phyloP scores from a whole-genome alignment of 2,113 vertebrate species.

The Alouatta palliata region DNA sequence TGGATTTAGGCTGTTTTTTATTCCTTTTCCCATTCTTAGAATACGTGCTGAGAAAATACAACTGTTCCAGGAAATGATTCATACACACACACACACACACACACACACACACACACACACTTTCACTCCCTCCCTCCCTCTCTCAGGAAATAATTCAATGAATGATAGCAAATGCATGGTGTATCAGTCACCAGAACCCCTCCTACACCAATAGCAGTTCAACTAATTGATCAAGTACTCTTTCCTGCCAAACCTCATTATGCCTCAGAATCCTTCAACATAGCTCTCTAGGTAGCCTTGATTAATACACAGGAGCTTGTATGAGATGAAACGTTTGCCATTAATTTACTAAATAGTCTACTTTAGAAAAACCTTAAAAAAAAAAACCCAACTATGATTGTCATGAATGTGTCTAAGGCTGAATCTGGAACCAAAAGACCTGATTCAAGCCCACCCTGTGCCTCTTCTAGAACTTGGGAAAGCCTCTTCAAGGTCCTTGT shows the following conservation, averaged over 20 bases:
- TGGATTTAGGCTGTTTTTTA: neutral
- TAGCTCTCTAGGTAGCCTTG: neutral
- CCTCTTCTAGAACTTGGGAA: neutral
- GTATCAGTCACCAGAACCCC: neutral
- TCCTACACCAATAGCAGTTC: neutral
- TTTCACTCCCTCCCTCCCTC: too few species aligned
- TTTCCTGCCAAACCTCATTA: neutral
- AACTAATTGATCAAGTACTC: neutral
- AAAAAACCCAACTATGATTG: neutral
- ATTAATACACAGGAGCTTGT: neutral
- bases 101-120: neutral
- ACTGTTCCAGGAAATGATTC: neutral
- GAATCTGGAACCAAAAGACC: neutral
- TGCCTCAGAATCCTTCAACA: neutral
- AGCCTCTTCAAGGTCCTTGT: neutral
- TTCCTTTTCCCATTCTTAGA: conserved; percentile 4
- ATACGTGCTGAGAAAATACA: neutral
- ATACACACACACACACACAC: neutral
- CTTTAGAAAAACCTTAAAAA: neutral
- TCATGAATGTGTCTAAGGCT: neutral
- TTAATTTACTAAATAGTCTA: neutral
- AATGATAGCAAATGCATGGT: neutral
- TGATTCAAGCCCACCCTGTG: neutral
- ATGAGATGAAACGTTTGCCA: neutral
- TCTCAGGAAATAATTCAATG: neutral